Base-by-base conservation (phyloP, 92 coral and sea anemone genomes). In the Virgularia gustaviana region DNA sequence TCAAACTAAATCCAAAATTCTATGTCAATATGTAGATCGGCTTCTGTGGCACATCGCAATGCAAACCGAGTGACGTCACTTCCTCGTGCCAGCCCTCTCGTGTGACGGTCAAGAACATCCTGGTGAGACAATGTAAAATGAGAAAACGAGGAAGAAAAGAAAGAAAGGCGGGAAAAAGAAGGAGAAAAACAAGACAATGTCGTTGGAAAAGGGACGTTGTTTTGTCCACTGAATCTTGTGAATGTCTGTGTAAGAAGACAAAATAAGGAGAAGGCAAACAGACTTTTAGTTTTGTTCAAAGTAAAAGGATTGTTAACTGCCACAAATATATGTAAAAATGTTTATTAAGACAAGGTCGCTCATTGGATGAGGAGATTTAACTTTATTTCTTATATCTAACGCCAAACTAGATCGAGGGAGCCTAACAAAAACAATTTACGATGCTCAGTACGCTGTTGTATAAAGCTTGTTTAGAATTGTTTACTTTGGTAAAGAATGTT, bases 31-130 rank as follows among this genome's bases (percentile, higher is more conserved):
- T 67, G 0, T 49, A 67, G 74, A 33, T 67, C 49, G 74, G 74
- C 9, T 44, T 33, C 20, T 67, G 74, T 36, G 59, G 25, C 30
- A 28, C 56, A 30, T 67, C 59, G 29, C 58, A 41, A 16, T 67
- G 74, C 44, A 15, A 42, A 4, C 49, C 74, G 8, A 67, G 43
- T 67, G 74, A 29, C 57, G 59, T 67, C 74, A 47, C 7, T 2
- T 67, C 57, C 58, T 67, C 74, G 39, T 67, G 74, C 59, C 58
- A 67, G 59, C 33, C 74, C 44, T 67, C 74, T 30, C 45, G 34
- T 37, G 34, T 47, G 0, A 28, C 24, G 15, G 31, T 47, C 41
- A 67, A 47, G 33, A 39, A 32, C 35, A 49, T 67, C 36, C n/a
- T 28, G 6, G 74, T 67, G 2, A 67, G 49, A 13, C 23, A 15